Evolutionary conservation across 2,113 vertebrate species (phyloP), one percentile per base, ranked within the genome.

Genomic region (Nothobranchius kuhntae): DNA sequence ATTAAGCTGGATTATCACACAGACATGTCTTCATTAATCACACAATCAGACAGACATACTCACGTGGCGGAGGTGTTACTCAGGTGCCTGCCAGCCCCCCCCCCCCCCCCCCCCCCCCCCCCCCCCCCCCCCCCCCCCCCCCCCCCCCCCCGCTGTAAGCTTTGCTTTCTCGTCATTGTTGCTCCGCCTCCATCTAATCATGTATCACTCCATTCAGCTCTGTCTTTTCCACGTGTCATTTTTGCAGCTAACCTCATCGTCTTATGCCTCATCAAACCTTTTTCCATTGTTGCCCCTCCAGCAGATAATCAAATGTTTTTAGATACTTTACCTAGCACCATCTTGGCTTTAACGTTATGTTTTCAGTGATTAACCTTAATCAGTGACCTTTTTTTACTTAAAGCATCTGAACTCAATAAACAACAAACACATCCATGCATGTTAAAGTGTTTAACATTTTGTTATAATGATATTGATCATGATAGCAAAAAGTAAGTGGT

Each of bases 21-120:
- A 94, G 94, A 94, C 93, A 91, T 89, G 89, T 94, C 93, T 95
- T 92, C 94, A 97, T 97, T 94, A 95, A 96, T 97, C 95, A 95
- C 85, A 90, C 64, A 79, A 81, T 86, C 61, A 83, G 81, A 87
- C 86, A 84, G 30, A 30, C 30, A 4, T 30, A 30, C 30, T 30
- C 74, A 59, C 73, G 59, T 48, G 57, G 55, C 46, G 53, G 67
- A 84, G 74, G 84, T 86, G 81, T 89, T 80, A 87, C 73, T 86
- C 83, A 85, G 79, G 82, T 83, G 81, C 65, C 68, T 88, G 82
- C 82, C 88, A 82, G 74, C 21, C 21, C 21, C 21, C 21, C 21
- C 1, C 21, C 21, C 21, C 1, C 21, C 21, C 21, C 21, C 21
- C 21, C 21, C 1, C 21, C 21, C 21, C 21, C 21, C 21, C 21